Evolutionary conservation across 2,797 vertebrate species (phyloP).

Genomic region (Semotilus atromaculatus): DNA sequence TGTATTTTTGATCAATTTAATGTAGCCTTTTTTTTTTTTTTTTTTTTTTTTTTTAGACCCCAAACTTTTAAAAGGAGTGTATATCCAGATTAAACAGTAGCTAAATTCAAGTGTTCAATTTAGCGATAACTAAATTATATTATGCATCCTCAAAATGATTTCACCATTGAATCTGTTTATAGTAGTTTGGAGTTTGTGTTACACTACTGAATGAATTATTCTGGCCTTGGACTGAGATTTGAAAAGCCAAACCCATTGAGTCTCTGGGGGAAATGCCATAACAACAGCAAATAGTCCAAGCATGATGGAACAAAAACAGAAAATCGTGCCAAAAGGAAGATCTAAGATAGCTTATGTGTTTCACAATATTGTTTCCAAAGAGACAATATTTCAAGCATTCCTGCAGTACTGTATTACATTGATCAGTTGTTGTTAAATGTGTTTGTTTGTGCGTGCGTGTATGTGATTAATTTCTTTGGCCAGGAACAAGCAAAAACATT

Average conservation of each 20-base stretch:
- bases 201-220: slow-evolving; percentile 64
- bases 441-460: neutral
- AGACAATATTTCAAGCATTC: neutral
- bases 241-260: slow-evolving; percentile 74
- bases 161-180: neutral
- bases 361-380: neutral
- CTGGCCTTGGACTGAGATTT: slow-evolving; percentile 57
- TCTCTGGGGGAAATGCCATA: slow-evolving; percentile 69
- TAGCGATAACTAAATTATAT: neutral
- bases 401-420: neutral
- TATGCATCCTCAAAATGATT: neutral
- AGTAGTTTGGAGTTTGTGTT: slow-evolving; percentile 57
- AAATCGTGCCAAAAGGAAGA: slow-evolving; percentile 19
- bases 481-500: neutral
- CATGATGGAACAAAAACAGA: slow-evolving; percentile 62
- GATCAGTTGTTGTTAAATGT: neutral
- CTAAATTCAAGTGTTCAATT: slow-evolving; percentile 7
- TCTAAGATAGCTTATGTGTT: neutral
- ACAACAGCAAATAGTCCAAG: slow-evolving; percentile 75
- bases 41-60: neutral
- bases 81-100: slow-evolving; percentile 7
- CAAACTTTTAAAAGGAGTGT: neutral
- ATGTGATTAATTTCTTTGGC: neutral
- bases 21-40: too few relatives aligned
- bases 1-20: neutral